Evolutionary conservation across 1,140 invertebrate species (phyloP).

Genomic region (Helicoverpa zea): DNA sequence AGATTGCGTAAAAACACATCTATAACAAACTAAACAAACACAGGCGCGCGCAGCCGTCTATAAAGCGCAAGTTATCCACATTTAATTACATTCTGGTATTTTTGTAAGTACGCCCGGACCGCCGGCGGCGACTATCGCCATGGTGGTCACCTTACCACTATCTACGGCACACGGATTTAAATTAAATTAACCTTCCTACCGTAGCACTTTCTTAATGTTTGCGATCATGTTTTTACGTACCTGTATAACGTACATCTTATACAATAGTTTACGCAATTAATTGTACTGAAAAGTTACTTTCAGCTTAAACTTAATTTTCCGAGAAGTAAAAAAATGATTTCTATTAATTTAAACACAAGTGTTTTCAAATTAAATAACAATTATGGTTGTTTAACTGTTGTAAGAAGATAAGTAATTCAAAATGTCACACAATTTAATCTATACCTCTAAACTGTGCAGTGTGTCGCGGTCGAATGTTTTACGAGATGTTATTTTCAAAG

Average conservation of each 20-base stretch:
- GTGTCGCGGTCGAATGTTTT: slow-evolving; percentile 46
- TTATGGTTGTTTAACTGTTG: too few species aligned
- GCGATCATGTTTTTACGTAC: neutral
- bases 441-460: slow-evolving; percentile 21
- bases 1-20: slow-evolving; percentile 86
- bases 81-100: slow-evolving; percentile 86
- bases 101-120: slow-evolving; percentile 83
- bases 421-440: slow-evolving; percentile 13
- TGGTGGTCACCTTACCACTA: slow-evolving; percentile 68
- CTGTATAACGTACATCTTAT: neutral
- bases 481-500: slow-evolving; percentile 58
- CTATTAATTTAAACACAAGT: too few species aligned
- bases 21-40: slow-evolving; percentile 85
- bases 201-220: neutral
- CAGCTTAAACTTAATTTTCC: too few species aligned
- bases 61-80: slow-evolving; percentile 85
- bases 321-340: too few species aligned
- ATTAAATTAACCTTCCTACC: neutral
- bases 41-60: slow-evolving; percentile 82
- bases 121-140: slow-evolving; percentile 73
- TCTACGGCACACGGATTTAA: slow-evolving; percentile 3
- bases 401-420: neutral
- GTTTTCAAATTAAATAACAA: too few species aligned
- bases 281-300: too few species aligned
- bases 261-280: too few species aligned